Evolutionary conservation across 1,140 invertebrate genomes (phyloP).

Genomic region (Drosophila mojavensis): DNA sequence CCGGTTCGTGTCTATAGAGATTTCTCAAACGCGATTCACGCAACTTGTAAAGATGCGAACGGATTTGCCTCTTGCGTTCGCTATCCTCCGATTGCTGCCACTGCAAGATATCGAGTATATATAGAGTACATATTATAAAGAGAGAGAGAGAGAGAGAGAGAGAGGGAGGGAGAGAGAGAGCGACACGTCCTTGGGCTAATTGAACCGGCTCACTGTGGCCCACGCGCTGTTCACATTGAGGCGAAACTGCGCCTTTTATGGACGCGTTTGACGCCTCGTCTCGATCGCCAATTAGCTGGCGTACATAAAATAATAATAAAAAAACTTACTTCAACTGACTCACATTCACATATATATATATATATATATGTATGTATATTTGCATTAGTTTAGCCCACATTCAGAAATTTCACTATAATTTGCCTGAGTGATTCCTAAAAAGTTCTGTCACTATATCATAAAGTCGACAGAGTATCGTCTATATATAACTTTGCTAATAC

Average conservation of each 20-base stretch:
- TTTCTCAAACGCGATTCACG: slow-evolving; percentile 90
- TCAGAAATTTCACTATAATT: too few relatives aligned
- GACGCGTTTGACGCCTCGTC: slow-evolving; percentile 35
- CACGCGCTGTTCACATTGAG: slow-evolving; percentile 8
- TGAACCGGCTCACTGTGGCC: slow-evolving; percentile 36
- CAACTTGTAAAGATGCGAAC: slow-evolving; percentile 92
- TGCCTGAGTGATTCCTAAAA: too few relatives aligned
- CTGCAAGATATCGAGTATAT: slow-evolving; percentile 85
- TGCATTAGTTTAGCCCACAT: too few relatives aligned
- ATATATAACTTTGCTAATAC: too few relatives aligned
- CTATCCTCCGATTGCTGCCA: slow-evolving; percentile 94
- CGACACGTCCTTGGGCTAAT: slow-evolving; percentile 63
- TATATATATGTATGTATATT: background rate
- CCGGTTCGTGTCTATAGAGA: slow-evolving; percentile 86
- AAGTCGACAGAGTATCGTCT: too few relatives aligned
- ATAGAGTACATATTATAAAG: background rate
- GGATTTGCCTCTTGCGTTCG: slow-evolving; percentile 92
- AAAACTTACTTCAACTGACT: slow-evolving; percentile 15
- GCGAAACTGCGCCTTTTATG: slow-evolving; percentile 49
- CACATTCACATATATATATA: background rate
- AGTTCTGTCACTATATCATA: too few relatives aligned
- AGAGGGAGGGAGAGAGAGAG: background rate
- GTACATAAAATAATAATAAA: slow-evolving; percentile 13
- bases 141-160: background rate
- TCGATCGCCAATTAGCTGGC: slow-evolving; percentile 60